These are phyloP conservation scores for Cyprinodon brontotheroides DNA, from an alignment of 2,113 vertebrate species.

Conservation along the genomic window DNA sequence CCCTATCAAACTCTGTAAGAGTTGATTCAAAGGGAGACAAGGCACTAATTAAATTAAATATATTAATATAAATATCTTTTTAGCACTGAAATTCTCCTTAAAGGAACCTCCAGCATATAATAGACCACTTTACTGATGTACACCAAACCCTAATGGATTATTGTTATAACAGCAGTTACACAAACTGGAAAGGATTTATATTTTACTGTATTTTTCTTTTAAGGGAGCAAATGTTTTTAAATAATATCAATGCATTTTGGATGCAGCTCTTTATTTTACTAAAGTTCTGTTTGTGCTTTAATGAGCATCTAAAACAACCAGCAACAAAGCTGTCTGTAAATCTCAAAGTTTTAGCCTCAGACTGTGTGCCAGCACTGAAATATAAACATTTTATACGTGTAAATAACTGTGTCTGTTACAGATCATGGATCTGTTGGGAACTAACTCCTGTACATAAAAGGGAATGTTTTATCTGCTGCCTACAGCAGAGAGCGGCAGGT, in stretches of 20 bases:
- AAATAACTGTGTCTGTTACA: too few species aligned
- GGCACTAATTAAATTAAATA: not conserved
- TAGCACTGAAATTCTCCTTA: not conserved
- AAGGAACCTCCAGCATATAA: not conserved
- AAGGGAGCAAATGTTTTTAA: not conserved
- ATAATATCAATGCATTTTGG: not conserved
- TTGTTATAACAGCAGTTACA: not conserved
- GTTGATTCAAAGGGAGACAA: conserved; percentile 1
- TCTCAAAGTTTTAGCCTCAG: not conserved
- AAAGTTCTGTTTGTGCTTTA: not conserved
- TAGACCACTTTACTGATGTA: not conserved
- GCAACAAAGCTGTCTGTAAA: not conserved
- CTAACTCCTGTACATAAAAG: too few species aligned
- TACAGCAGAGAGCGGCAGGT: too few species aligned
- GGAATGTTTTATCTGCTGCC: too few species aligned
- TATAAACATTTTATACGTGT: too few species aligned
- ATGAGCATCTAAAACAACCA: not conserved
- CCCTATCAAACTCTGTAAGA: not conserved
- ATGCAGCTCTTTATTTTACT: not conserved
- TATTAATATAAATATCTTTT: conserved; percentile 5
- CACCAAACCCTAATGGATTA: not conserved
- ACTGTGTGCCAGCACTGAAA: not conserved
- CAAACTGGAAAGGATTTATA: not conserved
- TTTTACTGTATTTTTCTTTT: not conserved
- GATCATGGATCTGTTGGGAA: too few species aligned